phyloP scores from a whole-genome alignment of 2,113 vertebrate genomes.

The Hyaena hyaena region DNA sequence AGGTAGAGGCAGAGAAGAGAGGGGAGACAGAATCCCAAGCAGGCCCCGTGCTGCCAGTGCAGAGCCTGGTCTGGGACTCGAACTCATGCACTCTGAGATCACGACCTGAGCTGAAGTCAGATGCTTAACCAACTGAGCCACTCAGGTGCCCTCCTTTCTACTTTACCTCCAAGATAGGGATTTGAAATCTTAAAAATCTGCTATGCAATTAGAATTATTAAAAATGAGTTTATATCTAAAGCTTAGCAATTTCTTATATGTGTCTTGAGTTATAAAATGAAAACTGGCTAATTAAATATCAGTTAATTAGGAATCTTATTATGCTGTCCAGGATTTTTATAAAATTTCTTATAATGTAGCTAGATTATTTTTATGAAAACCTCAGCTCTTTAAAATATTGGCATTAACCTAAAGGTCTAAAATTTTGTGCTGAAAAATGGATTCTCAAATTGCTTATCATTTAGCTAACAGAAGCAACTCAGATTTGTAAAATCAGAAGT shows the following conservation, averaged over 20 bases:
- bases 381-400: background rate
- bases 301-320: background rate
- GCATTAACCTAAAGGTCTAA: background rate
- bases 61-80: too few species aligned
- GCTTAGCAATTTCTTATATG: background rate
- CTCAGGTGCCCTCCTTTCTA: background rate
- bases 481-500: background rate
- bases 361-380: background rate
- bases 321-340: background rate
- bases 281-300: background rate
- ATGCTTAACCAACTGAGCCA: too few species aligned
- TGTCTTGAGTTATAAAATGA: slow-evolving; percentile 15
- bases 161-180: background rate
- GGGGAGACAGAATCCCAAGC: too few species aligned
- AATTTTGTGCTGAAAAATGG: background rate
- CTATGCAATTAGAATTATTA: background rate
- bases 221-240: background rate
- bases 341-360: background rate
- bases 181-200: background rate
- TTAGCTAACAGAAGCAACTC: background rate
- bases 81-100: too few species aligned
- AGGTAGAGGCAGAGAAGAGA: too few species aligned
- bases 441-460: background rate
- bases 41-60: too few species aligned
- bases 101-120: too few species aligned